These are phyloP conservation scores for Montipora efflorescens DNA, from an alignment of 64 coral and sea anemone genomes.

Conservation along the genomic window DNA sequence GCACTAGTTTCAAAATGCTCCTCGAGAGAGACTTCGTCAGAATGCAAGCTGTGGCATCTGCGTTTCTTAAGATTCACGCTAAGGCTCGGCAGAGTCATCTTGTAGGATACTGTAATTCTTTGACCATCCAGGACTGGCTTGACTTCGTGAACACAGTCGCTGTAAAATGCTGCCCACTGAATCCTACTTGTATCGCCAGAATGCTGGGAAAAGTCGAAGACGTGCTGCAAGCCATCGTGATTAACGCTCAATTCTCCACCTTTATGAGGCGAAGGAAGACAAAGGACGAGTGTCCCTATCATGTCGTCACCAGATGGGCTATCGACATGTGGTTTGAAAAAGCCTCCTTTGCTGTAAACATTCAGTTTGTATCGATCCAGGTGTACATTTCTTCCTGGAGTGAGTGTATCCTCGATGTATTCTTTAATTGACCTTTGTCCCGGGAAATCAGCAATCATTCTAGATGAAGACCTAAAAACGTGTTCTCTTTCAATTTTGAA, in stretches of 20 bases:
- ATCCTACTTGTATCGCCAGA: not conserved
- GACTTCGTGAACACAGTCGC: conserved; percentile 49
- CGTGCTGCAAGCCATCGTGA: conserved; percentile 36
- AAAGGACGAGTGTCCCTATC: conserved; percentile 51
- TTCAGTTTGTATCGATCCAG: conserved; percentile 38
- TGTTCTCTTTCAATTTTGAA: conserved; percentile 16
- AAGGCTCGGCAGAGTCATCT: not conserved
- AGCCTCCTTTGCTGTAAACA: conserved; percentile 31
- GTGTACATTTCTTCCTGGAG: not conserved
- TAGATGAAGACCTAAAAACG: not conserved
- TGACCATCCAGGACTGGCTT: conserved; percentile 19
- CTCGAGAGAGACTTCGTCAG: not conserved
- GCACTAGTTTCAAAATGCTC: conserved; percentile 42
- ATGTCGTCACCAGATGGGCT: conserved; percentile 21
- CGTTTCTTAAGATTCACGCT: too few relatives aligned
- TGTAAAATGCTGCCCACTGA: conserved; percentile 60
- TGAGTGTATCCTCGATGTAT: conserved; percentile 24
- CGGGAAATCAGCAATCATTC: not conserved
- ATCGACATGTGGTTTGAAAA: conserved; percentile 47
- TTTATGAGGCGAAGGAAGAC: conserved; percentile 29
- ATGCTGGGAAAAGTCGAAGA: conserved; percentile 37
- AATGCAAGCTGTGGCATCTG: too few relatives aligned
- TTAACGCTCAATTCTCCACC: conserved; percentile 15
- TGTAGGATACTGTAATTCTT: conserved; percentile 52
- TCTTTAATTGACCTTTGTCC: not conserved